Evolutionary conservation across 2,888 invertebrate genomes (phyloP).

Genomic region (Drosophila kambysellisi): DNA sequence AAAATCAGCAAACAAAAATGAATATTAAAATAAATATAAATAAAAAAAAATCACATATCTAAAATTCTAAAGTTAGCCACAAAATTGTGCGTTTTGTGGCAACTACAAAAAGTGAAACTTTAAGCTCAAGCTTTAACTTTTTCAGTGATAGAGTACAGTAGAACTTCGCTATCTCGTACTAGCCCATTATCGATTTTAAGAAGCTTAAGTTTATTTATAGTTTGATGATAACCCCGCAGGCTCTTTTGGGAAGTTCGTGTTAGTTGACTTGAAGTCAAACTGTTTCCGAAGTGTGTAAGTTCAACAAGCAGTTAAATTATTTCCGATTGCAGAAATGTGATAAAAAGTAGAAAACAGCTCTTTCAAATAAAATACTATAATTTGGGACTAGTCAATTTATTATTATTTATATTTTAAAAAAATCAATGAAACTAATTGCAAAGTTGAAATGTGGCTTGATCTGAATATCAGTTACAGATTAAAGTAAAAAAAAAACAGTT

Average conservation of each 20-base stretch:
- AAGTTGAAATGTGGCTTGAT: background rate
- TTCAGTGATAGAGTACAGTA: background rate
- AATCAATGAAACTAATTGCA: background rate
- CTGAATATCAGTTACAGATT: background rate
- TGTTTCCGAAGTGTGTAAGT: background rate
- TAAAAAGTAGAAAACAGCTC: background rate
- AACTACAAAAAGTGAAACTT: background rate
- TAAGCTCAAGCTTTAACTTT: background rate
- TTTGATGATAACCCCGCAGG: background rate
- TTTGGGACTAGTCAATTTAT: background rate
- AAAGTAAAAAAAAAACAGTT: background rate
- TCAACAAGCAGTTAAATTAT: background rate
- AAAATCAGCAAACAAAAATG: constrained; percentile 27
- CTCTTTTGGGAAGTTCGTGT: background rate
- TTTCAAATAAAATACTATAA: background rate
- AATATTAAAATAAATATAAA: constrained; percentile 2
- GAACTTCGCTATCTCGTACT: background rate
- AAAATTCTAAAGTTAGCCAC: background rate
- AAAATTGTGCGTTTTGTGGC: background rate
- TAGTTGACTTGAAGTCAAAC: background rate
- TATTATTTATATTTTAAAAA: background rate
- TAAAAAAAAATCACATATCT: background rate
- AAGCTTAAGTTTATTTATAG: background rate
- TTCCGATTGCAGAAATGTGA: background rate
- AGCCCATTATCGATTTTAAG: background rate